Percentiles rank a stretch among this genome's conserved stretches.
phyloP scores from a whole-genome alignment of 2,888 invertebrate genomes.

The Tanaodytes sp. region DNA sequence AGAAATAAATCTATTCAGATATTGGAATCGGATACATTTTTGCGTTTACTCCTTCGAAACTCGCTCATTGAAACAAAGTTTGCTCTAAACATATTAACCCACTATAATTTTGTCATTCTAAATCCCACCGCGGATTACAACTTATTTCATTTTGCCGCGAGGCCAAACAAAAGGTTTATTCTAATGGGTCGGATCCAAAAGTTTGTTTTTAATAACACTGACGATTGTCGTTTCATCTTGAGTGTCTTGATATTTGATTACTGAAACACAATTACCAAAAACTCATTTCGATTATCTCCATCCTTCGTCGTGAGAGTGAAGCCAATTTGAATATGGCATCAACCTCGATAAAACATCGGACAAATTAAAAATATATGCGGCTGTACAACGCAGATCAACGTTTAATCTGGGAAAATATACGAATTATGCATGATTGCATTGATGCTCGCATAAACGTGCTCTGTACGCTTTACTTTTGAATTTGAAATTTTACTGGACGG shows the following conservation, averaged over 20 bases:
- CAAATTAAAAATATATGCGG: slow-evolving; percentile 12
- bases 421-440: too few relatives aligned
- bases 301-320: slow-evolving; percentile 25
- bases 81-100: too few relatives aligned
- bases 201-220: slow-evolving; percentile 4
- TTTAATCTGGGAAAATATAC: slow-evolving; percentile 9
- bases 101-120: too few relatives aligned
- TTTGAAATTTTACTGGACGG: slow-evolving; percentile 9
- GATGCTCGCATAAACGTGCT: not conserved
- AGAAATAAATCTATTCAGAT: too few relatives aligned
- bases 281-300: slow-evolving; percentile 39
- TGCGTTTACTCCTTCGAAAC: too few relatives aligned
- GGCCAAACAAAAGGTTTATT: too few relatives aligned
- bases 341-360: slow-evolving; percentile 25
- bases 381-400: slow-evolving; percentile 6
- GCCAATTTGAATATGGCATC: slow-evolving; percentile 39
- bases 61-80: too few relatives aligned
- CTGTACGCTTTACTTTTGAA: not conserved
- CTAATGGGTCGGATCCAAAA: too few relatives aligned
- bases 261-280: slow-evolving; percentile 27
- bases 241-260: slow-evolving; percentile 31
- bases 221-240: slow-evolving; percentile 23
- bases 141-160: too few relatives aligned
- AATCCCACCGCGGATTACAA: too few relatives aligned
- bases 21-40: too few relatives aligned